Conservation (phyloP, 30 jellyfish, hydroid and myxozoan genomes). For the Clytia hemisphaerica region DNA sequence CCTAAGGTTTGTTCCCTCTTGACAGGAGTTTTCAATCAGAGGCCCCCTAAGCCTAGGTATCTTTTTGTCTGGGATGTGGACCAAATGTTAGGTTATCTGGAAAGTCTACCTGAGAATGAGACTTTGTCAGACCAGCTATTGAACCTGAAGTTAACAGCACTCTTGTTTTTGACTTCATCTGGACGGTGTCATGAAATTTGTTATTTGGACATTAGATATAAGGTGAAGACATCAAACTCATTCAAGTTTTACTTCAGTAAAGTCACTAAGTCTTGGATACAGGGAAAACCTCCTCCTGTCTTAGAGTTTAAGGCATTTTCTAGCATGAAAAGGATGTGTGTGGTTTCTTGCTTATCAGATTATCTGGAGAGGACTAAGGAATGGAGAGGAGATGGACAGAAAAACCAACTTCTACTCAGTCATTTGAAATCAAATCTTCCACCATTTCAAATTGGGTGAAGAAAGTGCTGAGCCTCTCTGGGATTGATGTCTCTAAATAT, state of each 20-base stretch:
- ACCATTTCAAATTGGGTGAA: constrained; percentile 28
- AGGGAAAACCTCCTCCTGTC: constrained; percentile 37
- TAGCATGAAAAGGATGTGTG: constrained; percentile 17
- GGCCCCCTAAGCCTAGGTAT: constrained; percentile 5
- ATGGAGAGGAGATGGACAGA: constrained; percentile 17
- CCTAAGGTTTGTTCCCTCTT: not conserved
- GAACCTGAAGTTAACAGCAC: constrained; percentile 13
- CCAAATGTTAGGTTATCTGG: constrained; percentile 6
- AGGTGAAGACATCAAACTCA: constrained; percentile 7
- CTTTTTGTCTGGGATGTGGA: constrained; percentile 26
- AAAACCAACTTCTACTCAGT: constrained; percentile 6
- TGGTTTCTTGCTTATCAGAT: constrained; percentile 21
- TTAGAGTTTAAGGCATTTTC: constrained; percentile 15
- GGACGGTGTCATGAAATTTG: constrained; percentile 33
- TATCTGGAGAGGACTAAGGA: constrained; percentile 17
- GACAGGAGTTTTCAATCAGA: constrained; percentile 8
- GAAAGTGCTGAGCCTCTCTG: not conserved
- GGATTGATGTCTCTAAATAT: not conserved
- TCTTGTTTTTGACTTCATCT: constrained; percentile 16
- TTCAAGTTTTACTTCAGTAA: constrained; percentile 23
- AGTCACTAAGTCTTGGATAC: constrained; percentile 27
- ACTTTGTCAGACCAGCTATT: constrained; percentile 4
- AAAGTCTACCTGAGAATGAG: constrained; percentile 1
- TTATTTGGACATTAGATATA: constrained; percentile 26
- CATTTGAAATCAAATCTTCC: not conserved